A percentile compares a stretch with the other conserved stretches of the same genome.
Evolutionary conservation across 2,113 vertebrate genomes (phyloP).

Genomic region (Atrichornis clamosus): DNA sequence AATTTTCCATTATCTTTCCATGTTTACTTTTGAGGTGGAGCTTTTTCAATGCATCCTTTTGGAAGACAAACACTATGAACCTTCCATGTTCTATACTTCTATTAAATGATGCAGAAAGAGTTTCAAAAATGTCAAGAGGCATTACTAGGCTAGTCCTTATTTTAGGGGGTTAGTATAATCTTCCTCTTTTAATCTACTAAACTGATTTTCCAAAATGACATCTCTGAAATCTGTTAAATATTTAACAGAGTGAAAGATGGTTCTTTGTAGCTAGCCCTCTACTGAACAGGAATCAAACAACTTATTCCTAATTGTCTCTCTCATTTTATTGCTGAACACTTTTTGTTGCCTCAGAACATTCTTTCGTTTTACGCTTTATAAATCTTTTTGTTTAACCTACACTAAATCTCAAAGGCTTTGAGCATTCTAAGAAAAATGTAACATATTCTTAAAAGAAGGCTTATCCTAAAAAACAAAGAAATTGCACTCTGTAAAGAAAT

Average conservation of each 20-base stretch:
- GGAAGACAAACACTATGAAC: background rate
- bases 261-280: background rate
- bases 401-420: background rate
- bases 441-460: background rate
- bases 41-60: slow-evolving; percentile 11
- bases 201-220: background rate
- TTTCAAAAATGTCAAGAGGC: background rate
- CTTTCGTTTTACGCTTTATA: background rate
- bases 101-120: background rate
- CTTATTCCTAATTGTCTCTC: background rate
- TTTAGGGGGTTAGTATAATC: background rate
- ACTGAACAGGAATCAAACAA: background rate
- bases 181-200: background rate
- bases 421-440: background rate
- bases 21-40: slow-evolving; percentile 41
- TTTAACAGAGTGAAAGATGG: background rate
- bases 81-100: background rate
- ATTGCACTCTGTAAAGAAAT: background rate
- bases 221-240: background rate
- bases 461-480: background rate
- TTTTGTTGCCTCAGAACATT: background rate
- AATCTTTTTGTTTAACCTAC: background rate
- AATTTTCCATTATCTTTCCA: background rate
- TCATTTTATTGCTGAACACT: background rate
- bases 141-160: background rate